Evolutionary conservation across 2,797 vertebrate genomes (phyloP).

Genomic region (Threskiornis aethiopicus): DNA sequence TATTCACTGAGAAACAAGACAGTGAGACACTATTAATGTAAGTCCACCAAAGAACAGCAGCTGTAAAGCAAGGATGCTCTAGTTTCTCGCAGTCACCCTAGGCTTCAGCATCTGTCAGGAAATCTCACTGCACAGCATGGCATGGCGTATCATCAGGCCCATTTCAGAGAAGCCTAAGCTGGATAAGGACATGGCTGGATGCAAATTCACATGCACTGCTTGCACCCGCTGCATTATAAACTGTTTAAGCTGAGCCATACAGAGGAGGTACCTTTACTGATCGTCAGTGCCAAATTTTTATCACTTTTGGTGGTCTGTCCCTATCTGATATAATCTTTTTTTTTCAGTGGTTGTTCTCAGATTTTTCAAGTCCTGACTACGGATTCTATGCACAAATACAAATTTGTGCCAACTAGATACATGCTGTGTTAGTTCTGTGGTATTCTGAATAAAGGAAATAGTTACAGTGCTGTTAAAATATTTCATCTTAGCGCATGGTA

Average conservation of each 20-base stretch:
- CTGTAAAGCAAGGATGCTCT: not conserved
- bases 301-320: not conserved
- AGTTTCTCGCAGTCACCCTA: not conserved
- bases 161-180: not conserved
- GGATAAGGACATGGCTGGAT: not conserved
- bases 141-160: not conserved
- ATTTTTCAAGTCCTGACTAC: constrained; percentile 6
- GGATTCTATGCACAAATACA: not conserved
- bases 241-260: not conserved
- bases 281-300: not conserved
- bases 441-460: not conserved
- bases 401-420: not conserved
- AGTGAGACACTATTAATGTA: not conserved
- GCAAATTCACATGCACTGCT: not conserved
- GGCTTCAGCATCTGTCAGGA: not conserved
- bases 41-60: not conserved
- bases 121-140: not conserved
- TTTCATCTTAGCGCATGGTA: not conserved
- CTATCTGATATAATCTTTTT: not conserved
- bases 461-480: not conserved
- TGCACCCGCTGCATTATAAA: not conserved
- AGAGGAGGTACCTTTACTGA: not conserved
- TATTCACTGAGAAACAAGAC: not conserved
- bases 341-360: not conserved
- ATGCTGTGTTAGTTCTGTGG: not conserved